Evolutionary conservation across 1,140 invertebrate genomes (phyloP).

Genomic region (Tyrophagus putrescentiae): DNA sequence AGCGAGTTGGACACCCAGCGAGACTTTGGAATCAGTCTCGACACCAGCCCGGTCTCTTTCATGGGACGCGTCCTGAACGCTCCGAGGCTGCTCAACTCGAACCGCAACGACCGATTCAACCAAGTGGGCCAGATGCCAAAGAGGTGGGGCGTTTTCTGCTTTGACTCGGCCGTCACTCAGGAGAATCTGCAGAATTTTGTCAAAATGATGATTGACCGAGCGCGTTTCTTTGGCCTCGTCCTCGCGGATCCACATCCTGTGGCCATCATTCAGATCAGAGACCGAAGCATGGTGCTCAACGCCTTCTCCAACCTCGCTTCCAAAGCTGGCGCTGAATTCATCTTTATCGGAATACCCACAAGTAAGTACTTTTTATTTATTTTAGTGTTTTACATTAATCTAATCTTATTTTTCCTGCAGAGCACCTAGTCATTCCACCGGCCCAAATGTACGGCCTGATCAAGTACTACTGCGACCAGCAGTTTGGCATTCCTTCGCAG

Average conservation of each 20-base stretch:
- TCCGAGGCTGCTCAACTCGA: background rate
- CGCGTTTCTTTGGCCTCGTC: too few relatives aligned
- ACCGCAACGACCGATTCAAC: background rate
- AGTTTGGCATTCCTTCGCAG: slow-evolving; percentile 5
- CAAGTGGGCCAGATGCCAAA: too few relatives aligned
- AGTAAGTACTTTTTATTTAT: background rate
- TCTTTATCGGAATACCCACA: background rate
- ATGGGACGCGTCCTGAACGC: background rate
- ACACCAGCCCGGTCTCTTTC: background rate
- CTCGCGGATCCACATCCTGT: too few relatives aligned
- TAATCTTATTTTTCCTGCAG: background rate
- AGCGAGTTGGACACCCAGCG: background rate
- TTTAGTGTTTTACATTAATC: too few relatives aligned
- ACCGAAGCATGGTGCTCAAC: too few relatives aligned
- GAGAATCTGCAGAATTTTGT: too few relatives aligned
- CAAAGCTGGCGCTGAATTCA: background rate
- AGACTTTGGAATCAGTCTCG: background rate
- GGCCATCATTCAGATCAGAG: too few relatives aligned
- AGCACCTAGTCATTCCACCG: background rate
- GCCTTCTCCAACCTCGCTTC: background rate
- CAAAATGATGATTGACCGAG: too few relatives aligned
- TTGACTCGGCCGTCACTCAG: too few relatives aligned
- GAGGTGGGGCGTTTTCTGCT: too few relatives aligned
- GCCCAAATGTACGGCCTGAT: background rate
- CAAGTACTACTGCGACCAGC: background rate